Base-by-base conservation (phyloP, 2,888 invertebrate genomes). In the Eupithecia subumbrata region DNA sequence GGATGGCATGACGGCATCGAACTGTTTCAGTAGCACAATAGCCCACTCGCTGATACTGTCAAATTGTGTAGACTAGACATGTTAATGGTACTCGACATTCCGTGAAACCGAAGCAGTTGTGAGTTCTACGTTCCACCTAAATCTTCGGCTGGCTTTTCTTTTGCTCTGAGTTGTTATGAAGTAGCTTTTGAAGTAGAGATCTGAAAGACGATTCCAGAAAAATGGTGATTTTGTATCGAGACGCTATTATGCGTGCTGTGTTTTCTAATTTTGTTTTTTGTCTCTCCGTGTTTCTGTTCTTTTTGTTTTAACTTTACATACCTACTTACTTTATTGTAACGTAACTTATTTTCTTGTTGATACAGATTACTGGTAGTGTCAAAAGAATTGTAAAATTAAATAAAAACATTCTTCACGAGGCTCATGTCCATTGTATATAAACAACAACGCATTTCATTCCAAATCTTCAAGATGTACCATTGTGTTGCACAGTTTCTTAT, bases 1-100 rank as follows among this genome's bases (percentile, higher is more conserved):
- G 80, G 81, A 76, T 80, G 67, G 76, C 37, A 25, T 43, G 68
- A 67, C 18, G 68, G 68, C 37, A 43, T 68, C 22, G 75, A 71
- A 76, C 79, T 76, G 79, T 76, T 77, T 79, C 75, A 78, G 79
- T 70, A 74, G 79, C 78, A 70, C 79, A 79, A 82, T 82, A 69
- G 76, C 14, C 79, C 72, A 79, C 75, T 73, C 75, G 71, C 63
- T 76, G 52, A 72, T 72, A 37, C 73, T 67, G 60, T 60, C 60
- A 25, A 67, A 72, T 72, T 40, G 64, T 25, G 60, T 63, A 75
- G 69, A 69, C 56, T 63, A 75, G 69, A 69, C 56, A 70, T 68
- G 43, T 22, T 72, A 43, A 71, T 37, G 37, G 45, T 40, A 73
- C 16, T 25, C 34, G 5, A 22, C 22, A 22, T 22, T 52, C 9